These are phyloP conservation scores for Lineus longissimus DNA, from an alignment of 1,140 invertebrate genomes.

Conservation along the genomic window DNA sequence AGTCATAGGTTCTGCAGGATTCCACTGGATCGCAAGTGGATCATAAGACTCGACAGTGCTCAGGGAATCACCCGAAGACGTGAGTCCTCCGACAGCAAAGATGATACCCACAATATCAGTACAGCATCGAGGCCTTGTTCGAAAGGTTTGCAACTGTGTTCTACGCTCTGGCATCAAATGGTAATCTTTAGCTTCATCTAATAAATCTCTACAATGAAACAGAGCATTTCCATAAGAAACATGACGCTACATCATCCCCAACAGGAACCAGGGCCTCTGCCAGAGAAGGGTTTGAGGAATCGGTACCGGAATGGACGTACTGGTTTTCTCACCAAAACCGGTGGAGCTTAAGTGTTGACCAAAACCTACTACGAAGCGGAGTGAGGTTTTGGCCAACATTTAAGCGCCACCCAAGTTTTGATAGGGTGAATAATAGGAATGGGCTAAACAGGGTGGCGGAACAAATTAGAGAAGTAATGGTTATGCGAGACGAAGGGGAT, in stretches of 20 bases:
- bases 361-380: no score
- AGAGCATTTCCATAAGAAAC: neutral
- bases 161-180: slow-evolving; percentile 72
- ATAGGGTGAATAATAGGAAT: no score
- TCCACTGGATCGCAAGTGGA: slow-evolving; percentile 70
- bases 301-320: neutral
- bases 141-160: slow-evolving; percentile 67
- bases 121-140: slow-evolving; percentile 71
- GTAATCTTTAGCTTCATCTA: slow-evolving; percentile 52
- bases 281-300: neutral
- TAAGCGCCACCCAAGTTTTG: no score
- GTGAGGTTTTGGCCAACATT: no score
- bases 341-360: no score
- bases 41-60: slow-evolving; percentile 85
- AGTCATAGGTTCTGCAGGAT: slow-evolving; percentile 77
- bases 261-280: neutral
- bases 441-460: no score
- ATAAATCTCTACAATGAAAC: slow-evolving; percentile 37
- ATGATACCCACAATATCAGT: slow-evolving; percentile 73
- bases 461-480: no score
- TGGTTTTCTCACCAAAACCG: neutral
- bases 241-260: neutral
- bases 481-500: no score
- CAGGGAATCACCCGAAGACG: slow-evolving; percentile 75
- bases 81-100: slow-evolving; percentile 82